Base-by-base conservation (phyloP, 2,113 vertebrate species). In the Corythoichthys intestinalis region DNA sequence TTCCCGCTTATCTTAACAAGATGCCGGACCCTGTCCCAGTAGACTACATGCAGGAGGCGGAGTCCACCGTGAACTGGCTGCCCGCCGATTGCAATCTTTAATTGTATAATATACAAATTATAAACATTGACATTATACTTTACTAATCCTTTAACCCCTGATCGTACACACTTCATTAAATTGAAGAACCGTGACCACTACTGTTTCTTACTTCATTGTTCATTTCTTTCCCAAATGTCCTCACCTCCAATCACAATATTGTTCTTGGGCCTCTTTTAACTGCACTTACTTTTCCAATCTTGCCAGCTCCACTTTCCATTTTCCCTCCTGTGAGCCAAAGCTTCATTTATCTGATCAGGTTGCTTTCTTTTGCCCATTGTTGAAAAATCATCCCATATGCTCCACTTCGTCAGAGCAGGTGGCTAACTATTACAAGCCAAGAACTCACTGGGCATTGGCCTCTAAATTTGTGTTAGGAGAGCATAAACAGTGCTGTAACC, bases 401-500 rank as follows among this genome's bases (percentile, higher is more conserved):
- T 80, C 70, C 7, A 46, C 78, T 65, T 68, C 57, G 57, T 77
- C 41, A 11, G 84, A 86, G 80, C 87, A 91, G 85, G 88, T 90
- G 88, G 87, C 66, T 68, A 79, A 88, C 84, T 66, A 11, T 77
- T 78, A 83, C 87, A 69, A 76, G 39, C 58, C 61, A 58, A 67
- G 73, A 85, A 77, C 75, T 84, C 77, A 35, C 9, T 56, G 71
- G 20, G 61, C 20, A 53, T 79, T 80, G 74, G 81, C 79, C 52
- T 66, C 67, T 8, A 1, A 44, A 62, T 62, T 9, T n/a, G 17
- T 46, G 39, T 62, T 62, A 46, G 11, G 38, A 35, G 67, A 77
- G 64, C 46, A 50, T 52, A 57, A 28, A 39, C 20, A 11, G 34
- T 60, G 41, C 68, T 69, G 72, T 68, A 84, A 76, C 20, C 75